These are phyloP conservation scores for Hemiprocne comata DNA, from an alignment of 2,113 vertebrate species.

Conservation along the genomic window DNA sequence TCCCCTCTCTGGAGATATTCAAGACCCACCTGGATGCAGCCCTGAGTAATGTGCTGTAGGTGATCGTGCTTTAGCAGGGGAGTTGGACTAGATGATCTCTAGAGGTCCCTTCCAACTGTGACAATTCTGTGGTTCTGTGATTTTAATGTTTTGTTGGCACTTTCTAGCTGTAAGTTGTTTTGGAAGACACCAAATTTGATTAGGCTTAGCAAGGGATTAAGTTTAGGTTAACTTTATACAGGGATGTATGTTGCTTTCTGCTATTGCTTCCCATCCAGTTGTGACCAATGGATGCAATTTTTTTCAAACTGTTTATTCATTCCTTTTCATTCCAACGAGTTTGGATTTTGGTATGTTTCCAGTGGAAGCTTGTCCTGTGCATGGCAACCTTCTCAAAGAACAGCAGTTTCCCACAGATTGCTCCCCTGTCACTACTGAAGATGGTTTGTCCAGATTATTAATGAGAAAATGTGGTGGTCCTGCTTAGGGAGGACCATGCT, in stretches of 20 bases:
- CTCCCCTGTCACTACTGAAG: neutral
- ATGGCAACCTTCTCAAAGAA: neutral
- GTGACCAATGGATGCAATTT: neutral
- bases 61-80: no score
- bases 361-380: neutral
- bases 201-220: neutral
- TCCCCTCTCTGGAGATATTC: no score
- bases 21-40: no score
- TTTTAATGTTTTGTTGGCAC: neutral
- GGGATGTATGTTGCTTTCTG: neutral
- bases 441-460: neutral
- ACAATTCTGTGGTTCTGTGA: no score
- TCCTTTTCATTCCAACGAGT: neutral
- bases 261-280: neutral
- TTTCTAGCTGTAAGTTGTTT: neutral
- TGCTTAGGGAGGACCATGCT: neutral
- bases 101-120: no score
- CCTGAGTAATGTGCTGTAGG: no score
- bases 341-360: neutral
- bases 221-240: neutral
- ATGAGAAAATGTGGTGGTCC: neutral
- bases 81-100: no score
- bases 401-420: neutral
- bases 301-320: neutral
- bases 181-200: neutral